Conservation (phyloP, 2,888 invertebrate species). For the Sympetrum striolatum region DNA sequence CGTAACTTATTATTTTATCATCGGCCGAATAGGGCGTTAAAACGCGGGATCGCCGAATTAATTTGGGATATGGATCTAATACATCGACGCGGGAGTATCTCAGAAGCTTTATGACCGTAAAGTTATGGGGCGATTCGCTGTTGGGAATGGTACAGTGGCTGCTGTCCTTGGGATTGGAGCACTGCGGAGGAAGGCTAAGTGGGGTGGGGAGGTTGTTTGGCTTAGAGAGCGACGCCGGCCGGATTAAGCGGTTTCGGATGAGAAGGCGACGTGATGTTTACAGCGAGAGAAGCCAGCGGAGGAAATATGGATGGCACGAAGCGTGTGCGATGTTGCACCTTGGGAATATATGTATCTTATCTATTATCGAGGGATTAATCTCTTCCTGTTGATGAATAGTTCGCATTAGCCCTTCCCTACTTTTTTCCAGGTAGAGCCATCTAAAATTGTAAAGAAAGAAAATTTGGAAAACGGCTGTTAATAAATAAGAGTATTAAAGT, state of each 20-base stretch:
- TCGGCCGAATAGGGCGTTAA: too few relatives aligned
- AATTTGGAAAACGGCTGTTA: too few relatives aligned
- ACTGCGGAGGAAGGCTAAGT: neutral
- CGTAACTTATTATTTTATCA: too few relatives aligned
- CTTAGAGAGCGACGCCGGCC: neutral
- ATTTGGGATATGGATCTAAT: neutral
- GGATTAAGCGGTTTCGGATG: neutral
- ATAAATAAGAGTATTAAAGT: too few relatives aligned
- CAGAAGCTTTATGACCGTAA: neutral
- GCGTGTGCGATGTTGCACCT: neutral
- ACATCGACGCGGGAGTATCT: neutral
- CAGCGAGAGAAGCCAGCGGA: neutral
- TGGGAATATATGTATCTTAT: too few relatives aligned
- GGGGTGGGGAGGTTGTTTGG: neutral
- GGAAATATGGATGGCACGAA: neutral
- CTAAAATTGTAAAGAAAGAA: too few relatives aligned
- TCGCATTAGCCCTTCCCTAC: too few relatives aligned
- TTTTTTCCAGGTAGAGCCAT: too few relatives aligned
- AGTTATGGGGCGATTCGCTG: neutral
- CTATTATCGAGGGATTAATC: too few relatives aligned
- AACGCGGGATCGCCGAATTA: neutral
- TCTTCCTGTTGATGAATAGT: too few relatives aligned
- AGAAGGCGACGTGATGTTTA: neutral
- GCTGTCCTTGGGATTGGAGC: neutral
- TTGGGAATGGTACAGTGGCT: neutral